These are phyloP conservation scores for Nesoenas mayeri DNA, from an alignment of 2,113 vertebrate genomes.

Conservation along the genomic window DNA sequence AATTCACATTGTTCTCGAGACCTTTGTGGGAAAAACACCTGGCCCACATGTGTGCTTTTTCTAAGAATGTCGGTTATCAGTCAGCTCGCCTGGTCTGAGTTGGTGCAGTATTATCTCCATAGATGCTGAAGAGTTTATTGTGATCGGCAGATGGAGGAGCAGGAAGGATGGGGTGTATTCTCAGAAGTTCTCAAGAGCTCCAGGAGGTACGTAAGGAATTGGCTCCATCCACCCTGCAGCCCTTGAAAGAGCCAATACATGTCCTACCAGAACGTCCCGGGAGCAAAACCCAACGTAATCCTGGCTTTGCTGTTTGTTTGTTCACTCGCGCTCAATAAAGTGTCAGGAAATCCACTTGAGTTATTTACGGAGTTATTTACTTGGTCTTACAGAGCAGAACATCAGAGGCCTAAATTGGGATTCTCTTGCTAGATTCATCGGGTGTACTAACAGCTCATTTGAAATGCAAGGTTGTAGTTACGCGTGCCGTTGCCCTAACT, in stretches of 20 bases:
- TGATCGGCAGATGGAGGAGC: not conserved
- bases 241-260: not conserved
- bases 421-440: not conserved
- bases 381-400: not conserved
- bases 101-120: not conserved
- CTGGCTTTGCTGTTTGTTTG: not conserved
- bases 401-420: not conserved
- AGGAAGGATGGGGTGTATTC: not conserved
- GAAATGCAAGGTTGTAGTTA: not conserved
- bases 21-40: not conserved
- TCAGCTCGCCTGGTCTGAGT: not conserved
- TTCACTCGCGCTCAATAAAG: not conserved
- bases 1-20: fast-evolving
- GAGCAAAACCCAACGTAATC: not conserved
- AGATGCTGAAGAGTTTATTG: not conserved
- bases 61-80: not conserved
- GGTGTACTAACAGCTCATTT: not conserved
- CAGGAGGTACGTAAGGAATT: not conserved
- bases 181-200: not conserved
- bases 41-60: not conserved
- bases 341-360: not conserved
- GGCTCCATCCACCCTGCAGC: not conserved
- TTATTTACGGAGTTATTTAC: slow-evolving; percentile 34
- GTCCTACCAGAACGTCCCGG: not conserved
- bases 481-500: not conserved